Base-by-base conservation (phyloP, 2,888 invertebrate genomes). In the Octonoba sinensis region DNA sequence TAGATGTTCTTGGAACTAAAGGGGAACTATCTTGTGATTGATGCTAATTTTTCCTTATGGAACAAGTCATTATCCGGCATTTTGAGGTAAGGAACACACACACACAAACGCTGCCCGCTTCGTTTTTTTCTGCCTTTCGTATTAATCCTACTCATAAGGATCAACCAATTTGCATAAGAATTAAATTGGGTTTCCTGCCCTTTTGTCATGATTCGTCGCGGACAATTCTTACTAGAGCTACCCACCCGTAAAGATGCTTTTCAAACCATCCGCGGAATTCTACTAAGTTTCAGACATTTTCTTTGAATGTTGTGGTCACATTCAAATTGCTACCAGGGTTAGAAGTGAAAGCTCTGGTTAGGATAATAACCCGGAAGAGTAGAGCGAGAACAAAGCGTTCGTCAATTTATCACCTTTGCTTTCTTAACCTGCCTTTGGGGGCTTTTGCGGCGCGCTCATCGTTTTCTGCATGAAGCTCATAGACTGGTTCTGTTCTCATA, bases 281-380 rank as follows among this genome's bases (percentile, higher is more conserved):
- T 16, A 13, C 22, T 27, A 62, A 54, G 59, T 60, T 27, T 22
- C 51, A 24, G 65, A 57, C 70, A 70, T 77, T 65, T 71, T 71
- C 51, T 59, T 69, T 65, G 51, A 47, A 60, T 69, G 49, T 54
- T 15, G 49, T 47, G 49, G 56, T 71, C 65, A 65, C 64, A 64
- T 64, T 70, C 56, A 70, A 77, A 60, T 77, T 22, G 46, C 62
- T 54, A 60, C 65, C 66, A 12, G 62, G 51, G 65, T 70, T 18
- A 54, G 64, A 70, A 70, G 75, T 15, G 59, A 60, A 36, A 76
- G 62, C 59, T 18, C 11, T 44, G 56, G 8, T 16, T 36, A 71
- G 36, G 77, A 71, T 77, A 77, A 77, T 77, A 77, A 77, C 77
- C 77, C 70, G 77, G 77, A 77, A 77, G 77, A 36, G 36, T 59